These are phyloP conservation scores for Elmis aenea DNA, from an alignment of 2,888 invertebrate genomes.

Conservation along the genomic window DNA sequence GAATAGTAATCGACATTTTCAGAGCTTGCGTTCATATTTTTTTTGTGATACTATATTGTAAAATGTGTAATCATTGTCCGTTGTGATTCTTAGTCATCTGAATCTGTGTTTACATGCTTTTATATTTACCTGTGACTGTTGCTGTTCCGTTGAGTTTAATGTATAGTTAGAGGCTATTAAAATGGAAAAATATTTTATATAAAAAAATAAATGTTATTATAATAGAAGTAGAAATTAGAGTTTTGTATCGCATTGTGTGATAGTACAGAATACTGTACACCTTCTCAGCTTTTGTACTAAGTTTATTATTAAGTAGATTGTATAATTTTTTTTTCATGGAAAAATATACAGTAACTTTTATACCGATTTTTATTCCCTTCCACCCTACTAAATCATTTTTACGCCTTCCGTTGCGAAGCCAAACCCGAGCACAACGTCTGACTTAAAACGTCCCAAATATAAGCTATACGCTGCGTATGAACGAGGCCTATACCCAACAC, in stretches of 20 bases:
- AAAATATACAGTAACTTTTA: too few relatives aligned
- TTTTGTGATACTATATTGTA: conserved; percentile 17
- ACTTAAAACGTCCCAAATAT: too few relatives aligned
- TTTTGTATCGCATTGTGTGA: conserved; percentile 11
- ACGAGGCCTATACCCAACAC: too few relatives aligned
- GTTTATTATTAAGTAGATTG: conserved; percentile 14
- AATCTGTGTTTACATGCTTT: conserved; percentile 4
- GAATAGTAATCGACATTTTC: not conserved
- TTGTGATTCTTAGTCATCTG: conserved; percentile 16
- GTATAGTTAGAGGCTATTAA: conserved; percentile 15
- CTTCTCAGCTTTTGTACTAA: conserved; percentile 11
- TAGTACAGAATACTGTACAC: conserved; percentile 16
- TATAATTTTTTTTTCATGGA: conserved; percentile 16
- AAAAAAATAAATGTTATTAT: conserved; percentile 6
- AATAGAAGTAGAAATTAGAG: conserved; percentile 13
- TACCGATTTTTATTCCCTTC: too few relatives aligned
- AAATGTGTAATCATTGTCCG: conserved; percentile 11
- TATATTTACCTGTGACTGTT: conserved; percentile 6
- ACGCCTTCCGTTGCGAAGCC: too few relatives aligned
- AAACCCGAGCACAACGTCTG: too few relatives aligned
- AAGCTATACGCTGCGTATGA: too few relatives aligned
- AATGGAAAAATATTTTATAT: conserved; percentile 7
- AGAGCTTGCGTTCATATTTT: not conserved
- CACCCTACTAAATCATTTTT: too few relatives aligned
- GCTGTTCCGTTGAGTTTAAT: conserved; percentile 8